phyloP scores from a whole-genome alignment of 1,140 invertebrate genomes.

The Pseudomyrmex cubaensis region DNA sequence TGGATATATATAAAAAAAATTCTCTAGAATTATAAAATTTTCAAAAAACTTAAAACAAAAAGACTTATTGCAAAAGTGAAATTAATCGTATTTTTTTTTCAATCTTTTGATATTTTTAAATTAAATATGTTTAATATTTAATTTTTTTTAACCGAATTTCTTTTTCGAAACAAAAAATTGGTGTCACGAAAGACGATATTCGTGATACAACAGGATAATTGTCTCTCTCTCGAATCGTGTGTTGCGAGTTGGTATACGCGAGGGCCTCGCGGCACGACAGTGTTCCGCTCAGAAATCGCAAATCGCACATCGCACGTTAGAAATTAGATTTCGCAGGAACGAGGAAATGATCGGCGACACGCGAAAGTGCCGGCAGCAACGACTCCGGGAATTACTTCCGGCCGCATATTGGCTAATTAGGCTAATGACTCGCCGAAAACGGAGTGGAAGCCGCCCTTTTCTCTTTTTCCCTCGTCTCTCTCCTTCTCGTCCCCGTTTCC shows the following conservation, averaged over 20 bases:
- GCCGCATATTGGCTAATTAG: conserved; percentile 65
- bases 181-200: conserved; percentile 11
- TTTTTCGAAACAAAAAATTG: not conserved
- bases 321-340: conserved; percentile 52
- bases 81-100: too few species aligned
- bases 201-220: conserved; percentile 32
- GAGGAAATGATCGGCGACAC: conserved; percentile 61
- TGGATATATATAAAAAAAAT: not conserved
- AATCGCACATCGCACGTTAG: conserved; percentile 41
- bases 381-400: conserved; percentile 53
- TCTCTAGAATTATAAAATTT: not conserved
- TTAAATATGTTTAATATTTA: too few species aligned
- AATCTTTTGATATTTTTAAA: too few species aligned
- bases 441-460: not conserved
- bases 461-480: not conserved
- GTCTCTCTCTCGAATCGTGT: not conserved
- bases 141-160: too few species aligned
- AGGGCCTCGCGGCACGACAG: conserved; percentile 33
- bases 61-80: too few species aligned
- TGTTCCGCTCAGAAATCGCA: conserved; percentile 51
- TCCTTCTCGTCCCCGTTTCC: too few species aligned
- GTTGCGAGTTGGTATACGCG: conserved; percentile 2
- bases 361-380: conserved; percentile 58
- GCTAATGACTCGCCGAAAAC: conserved; percentile 68
- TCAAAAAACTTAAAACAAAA: not conserved